Percentiles rank a stretch among this genome's conserved stretches.
phyloP scores from a whole-genome alignment of 2,888 invertebrate genomes.

The Acleris laterana region DNA sequence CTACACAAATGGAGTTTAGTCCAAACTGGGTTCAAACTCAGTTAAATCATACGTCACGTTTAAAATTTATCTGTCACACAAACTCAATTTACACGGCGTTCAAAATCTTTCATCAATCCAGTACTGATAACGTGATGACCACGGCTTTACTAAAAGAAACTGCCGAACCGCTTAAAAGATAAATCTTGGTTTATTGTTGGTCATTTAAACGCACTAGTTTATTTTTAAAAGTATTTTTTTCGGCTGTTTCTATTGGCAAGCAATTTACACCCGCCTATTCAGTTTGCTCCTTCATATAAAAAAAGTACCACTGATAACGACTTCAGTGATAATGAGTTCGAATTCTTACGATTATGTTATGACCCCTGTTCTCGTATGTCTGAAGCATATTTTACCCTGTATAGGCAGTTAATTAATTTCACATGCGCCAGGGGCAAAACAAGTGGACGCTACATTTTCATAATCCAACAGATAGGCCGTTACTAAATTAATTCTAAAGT shows the following conservation, averaged over 20 bases:
- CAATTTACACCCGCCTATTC: too few relatives aligned
- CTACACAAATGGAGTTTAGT: too few relatives aligned
- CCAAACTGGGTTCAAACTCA: too few relatives aligned
- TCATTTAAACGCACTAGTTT: too few relatives aligned
- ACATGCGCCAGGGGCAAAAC: background rate
- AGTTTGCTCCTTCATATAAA: too few relatives aligned
- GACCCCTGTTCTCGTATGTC: conserved; percentile 11
- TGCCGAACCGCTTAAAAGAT: background rate
- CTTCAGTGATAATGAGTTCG: background rate
- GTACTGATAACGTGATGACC: too few relatives aligned
- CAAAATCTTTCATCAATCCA: background rate
- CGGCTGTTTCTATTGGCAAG: too few relatives aligned
- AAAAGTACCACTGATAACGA: background rate
- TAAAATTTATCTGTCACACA: background rate
- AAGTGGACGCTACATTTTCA: conserved; percentile 24
- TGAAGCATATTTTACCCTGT: conserved; percentile 33
- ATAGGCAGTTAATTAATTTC: conserved; percentile 18
- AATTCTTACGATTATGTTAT: conserved; percentile 3
- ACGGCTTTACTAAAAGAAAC: too few relatives aligned
- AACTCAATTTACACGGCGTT: background rate
- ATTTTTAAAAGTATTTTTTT: too few relatives aligned
- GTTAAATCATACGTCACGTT: background rate
- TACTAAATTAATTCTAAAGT: conserved; percentile 26
- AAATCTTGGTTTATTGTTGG: background rate
- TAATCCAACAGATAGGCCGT: conserved; percentile 30